These are phyloP conservation scores for Odontothrips loti DNA, from an alignment of 2,888 invertebrate species.

Conservation along the genomic window DNA sequence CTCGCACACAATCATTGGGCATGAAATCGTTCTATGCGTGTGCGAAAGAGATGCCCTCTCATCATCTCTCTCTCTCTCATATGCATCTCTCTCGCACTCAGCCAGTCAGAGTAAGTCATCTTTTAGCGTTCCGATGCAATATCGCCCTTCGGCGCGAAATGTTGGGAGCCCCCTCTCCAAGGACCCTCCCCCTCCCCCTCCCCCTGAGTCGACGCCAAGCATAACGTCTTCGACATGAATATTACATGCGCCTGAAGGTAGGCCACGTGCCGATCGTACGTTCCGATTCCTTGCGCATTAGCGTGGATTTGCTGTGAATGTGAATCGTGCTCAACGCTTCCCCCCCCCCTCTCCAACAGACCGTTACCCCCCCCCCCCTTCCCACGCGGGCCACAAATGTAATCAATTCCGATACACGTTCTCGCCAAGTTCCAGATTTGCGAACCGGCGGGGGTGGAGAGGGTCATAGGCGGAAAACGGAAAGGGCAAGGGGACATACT, in stretches of 20 bases:
- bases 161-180: not conserved
- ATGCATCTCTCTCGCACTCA: no score
- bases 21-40: no score
- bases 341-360: no score
- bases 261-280: constrained; percentile 25
- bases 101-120: not conserved
- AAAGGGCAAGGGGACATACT: not conserved
- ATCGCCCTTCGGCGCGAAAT: not conserved
- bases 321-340: not conserved
- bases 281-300: constrained; percentile 20
- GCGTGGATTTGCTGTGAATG: constrained; percentile 15
- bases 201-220: not conserved
- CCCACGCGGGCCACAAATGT: no score
- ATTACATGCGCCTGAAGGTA: constrained; percentile 22
- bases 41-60: no score
- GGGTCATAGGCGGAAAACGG: not conserved
- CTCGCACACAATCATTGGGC: no score
- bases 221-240: constrained; percentile 19
- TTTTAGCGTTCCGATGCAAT: not conserved
- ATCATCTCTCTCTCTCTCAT: no score
- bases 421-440: not conserved
- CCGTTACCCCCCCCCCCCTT: no score
- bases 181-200: not conserved
- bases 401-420: no score
- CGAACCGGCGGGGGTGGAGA: not conserved